Base-by-base conservation (phyloP, 2,113 vertebrate species). In the Colinus virginianus region DNA sequence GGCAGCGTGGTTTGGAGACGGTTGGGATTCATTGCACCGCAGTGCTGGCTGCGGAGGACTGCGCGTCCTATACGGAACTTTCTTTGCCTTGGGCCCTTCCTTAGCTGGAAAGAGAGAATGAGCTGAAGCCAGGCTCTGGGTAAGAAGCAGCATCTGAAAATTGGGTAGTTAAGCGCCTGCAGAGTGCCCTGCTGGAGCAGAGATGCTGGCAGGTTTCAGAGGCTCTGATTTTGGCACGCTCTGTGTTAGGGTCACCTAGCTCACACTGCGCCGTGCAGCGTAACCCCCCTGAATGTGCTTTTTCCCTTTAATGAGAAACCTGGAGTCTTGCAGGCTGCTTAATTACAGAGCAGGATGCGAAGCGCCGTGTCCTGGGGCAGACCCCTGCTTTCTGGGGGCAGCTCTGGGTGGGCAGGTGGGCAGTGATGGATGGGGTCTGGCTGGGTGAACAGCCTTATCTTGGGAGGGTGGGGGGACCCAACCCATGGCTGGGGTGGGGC, bases 131-230 rank as follows among this genome's bases (percentile, higher is more conserved):
- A 94, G 87, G 91, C 89, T 87, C 90, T 53, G 89, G 9, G 81
- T 11, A 12, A 46, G 96, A 55, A 36, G 66, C 95, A 87, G 96
- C 86, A 32, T 70, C 94, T 75, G 81, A 82, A 95, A 92, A 94
- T 90, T 88, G 93, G 91, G 51, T 89, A 93, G 86, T 82, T 95
- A 90, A 84, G 76, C 38, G 81, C 94, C 95, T 88, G 93, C 88
- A 1, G 95, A 89, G 94, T 4, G 48, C 58, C 91, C 87, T 20
- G 93, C 93, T 94, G 96, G 91, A 84, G 84, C 64, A 51, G 43
- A 79, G 79, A n/a, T 9, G 40, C 68, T 45, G 86, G 87, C 93
- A 42, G 90, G 8, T 40, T 89, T 51, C 4, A 2, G 66, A 90
- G 36, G 88, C 15, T 19, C 81, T 3, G 51, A 7, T 45, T 61